Conservation (phyloP, 2,797 vertebrate species). For the Xenentodon cancila region DNA sequence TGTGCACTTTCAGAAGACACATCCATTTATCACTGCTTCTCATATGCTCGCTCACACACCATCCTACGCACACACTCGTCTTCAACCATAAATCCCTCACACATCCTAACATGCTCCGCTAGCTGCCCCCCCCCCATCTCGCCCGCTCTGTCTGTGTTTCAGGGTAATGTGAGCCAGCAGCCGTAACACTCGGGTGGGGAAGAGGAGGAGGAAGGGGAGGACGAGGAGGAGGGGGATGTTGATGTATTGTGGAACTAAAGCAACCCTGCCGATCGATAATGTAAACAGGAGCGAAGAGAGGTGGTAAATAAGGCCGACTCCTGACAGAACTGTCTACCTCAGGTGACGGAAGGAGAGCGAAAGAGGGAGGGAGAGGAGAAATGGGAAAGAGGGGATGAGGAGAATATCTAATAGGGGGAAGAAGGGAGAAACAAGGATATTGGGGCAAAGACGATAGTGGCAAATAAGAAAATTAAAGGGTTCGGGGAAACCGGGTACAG, state of each 20-base stretch:
- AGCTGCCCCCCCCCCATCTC: constrained; percentile 37
- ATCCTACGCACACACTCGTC: constrained; percentile 47
- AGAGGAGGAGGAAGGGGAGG: background rate
- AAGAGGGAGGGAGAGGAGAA: constrained; percentile 15
- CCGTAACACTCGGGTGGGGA: constrained; percentile 45
- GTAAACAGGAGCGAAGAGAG: constrained; percentile 83
- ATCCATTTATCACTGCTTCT: constrained; percentile 43
- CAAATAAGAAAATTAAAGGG: constrained; percentile 26
- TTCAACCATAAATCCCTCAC: constrained; percentile 71
- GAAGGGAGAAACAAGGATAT: constrained; percentile 20
- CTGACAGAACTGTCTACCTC: constrained; percentile 79
- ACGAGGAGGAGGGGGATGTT: constrained; percentile 45
- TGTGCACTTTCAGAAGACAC: constrained; percentile 35
- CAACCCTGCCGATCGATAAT: constrained; percentile 84
- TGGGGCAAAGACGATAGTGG: constrained; percentile 35
- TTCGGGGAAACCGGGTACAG: background rate
- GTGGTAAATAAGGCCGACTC: constrained; percentile 80
- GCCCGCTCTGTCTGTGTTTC: constrained; percentile 44
- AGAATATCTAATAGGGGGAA: constrained; percentile 43
- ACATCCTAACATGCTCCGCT: constrained; percentile 68
- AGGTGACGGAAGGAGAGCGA: constrained; percentile 70
- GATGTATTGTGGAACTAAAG: constrained; percentile 84
- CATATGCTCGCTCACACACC: constrained; percentile 36
- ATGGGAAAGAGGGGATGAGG: constrained; percentile 25
- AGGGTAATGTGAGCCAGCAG: constrained; percentile 69